Percentiles rank a stretch among this genome's conserved stretches.
These are phyloP conservation scores for Acanthisitta chloris DNA, from an alignment of 2,113 vertebrate species.

Conservation along the genomic window DNA sequence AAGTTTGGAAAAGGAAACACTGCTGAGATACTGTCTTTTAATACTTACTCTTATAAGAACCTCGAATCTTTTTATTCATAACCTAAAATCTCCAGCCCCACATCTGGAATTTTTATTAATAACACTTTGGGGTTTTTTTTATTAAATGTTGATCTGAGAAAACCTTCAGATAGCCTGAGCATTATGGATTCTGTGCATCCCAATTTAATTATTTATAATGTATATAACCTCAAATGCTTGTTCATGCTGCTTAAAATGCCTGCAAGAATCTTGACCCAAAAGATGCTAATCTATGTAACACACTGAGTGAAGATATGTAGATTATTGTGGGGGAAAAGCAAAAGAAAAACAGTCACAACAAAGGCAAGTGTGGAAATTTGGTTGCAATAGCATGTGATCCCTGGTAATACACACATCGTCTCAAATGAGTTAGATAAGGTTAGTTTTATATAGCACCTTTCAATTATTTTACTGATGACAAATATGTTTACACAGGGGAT, in stretches of 20 bases:
- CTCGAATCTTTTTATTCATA: not conserved
- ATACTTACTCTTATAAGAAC: not conserved
- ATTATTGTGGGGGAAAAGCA: not conserved
- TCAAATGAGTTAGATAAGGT: not conserved
- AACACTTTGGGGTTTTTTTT: not conserved
- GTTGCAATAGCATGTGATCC: not conserved
- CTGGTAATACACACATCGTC: not conserved
- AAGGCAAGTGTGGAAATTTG: not conserved
- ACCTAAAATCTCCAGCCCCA: not conserved
- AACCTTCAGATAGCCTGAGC: not conserved
- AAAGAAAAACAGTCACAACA: not conserved
- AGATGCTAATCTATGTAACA: not conserved
- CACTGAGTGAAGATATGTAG: not conserved
- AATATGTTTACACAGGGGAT: not conserved
- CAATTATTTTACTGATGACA: conserved; percentile 9
- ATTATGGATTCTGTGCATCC: not conserved
- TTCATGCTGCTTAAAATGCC: not conserved
- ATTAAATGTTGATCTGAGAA: not conserved
- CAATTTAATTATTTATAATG: not conserved
- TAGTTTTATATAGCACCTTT: conserved; percentile 8
- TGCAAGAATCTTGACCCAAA: not conserved
- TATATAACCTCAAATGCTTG: not conserved
- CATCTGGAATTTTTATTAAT: not conserved
- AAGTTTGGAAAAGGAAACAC: not conserved
- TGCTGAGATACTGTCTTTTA: not conserved